Conservation (phyloP, 1,140 invertebrate species). For the Drosophila nannoptera region DNA sequence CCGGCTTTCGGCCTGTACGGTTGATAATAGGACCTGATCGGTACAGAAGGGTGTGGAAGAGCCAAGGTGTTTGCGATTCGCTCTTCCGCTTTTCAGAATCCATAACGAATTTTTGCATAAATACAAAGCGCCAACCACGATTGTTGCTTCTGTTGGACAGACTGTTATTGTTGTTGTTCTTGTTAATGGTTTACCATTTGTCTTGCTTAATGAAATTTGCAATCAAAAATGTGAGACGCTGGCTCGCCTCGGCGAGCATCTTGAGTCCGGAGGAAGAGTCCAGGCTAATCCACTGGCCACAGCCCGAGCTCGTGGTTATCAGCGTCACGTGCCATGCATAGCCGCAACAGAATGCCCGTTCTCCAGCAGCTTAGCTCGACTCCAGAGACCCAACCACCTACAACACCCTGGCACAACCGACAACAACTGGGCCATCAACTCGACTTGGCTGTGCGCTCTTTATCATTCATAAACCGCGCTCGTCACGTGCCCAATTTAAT, state of each 20-base stretch:
- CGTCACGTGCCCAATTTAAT: conserved; percentile 77
- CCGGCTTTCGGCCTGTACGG: no score
- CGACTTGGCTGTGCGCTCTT: not conserved
- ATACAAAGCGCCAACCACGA: conserved; percentile 35
- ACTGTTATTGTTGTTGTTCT: conserved; percentile 38
- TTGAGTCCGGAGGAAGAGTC: not conserved
- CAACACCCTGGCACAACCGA: no score
- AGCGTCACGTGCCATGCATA: conserved; percentile 52
- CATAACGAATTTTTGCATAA: conserved; percentile 77
- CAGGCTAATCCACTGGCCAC: conserved; percentile 2
- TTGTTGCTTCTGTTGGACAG: conserved; percentile 24
- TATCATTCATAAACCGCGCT: conserved; percentile 42
- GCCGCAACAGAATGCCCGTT: conserved; percentile 5
- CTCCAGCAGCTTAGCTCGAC: not conserved
- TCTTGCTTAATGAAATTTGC: conserved; percentile 79
- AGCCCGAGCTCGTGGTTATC: conserved; percentile 8
- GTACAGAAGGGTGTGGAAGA: not conserved
- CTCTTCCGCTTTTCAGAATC: conserved; percentile 46
- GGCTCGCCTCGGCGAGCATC: conserved; percentile 30
- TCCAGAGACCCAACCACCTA: no score
- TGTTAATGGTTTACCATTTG: conserved; percentile 76
- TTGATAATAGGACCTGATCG: no score
- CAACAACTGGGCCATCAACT: no score
- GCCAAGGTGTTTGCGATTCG: conserved; percentile 47
- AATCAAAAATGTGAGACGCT: conserved; percentile 48